A percentile compares a stretch with the other conserved stretches of the same genome.
These are phyloP conservation scores for Serripes groenlandicus DNA, from an alignment of 2,888 invertebrate genomes.

Conservation along the genomic window DNA sequence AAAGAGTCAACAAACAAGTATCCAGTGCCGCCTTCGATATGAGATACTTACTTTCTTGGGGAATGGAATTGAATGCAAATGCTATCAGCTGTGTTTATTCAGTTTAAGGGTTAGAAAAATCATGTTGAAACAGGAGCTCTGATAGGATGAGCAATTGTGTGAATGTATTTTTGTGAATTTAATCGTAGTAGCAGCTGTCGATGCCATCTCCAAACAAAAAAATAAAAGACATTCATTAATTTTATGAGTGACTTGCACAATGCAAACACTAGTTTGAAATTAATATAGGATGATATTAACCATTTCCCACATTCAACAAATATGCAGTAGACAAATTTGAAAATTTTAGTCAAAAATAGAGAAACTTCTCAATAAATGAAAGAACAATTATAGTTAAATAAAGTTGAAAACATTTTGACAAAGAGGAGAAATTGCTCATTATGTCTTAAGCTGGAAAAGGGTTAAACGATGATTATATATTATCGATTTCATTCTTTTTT, in stretches of 20 bases:
- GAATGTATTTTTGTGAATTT: conserved; percentile 1
- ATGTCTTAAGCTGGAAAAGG: too few species aligned
- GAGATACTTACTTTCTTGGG: too few species aligned
- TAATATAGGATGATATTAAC: background rate
- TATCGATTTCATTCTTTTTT: too few species aligned
- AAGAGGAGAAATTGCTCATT: background rate
- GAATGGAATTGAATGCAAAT: too few species aligned
- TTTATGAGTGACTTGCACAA: background rate
- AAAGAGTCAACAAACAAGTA: too few species aligned
- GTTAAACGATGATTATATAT: too few species aligned
- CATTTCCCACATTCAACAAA: background rate
- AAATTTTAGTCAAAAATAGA: too few species aligned
- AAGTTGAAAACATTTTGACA: background rate
- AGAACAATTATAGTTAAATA: background rate
- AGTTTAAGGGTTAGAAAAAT: background rate
- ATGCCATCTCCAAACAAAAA: background rate
- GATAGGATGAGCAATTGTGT: background rate
- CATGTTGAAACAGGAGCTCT: background rate
- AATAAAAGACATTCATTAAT: background rate
- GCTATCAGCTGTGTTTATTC: too few species aligned
- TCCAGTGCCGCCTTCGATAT: too few species aligned
- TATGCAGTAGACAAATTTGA: background rate
- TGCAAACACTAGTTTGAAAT: background rate
- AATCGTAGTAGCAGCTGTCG: background rate
- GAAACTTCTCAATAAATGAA: too few species aligned